Percentiles rank a stretch among this genome's conserved stretches.
Conservation (phyloP, 2,888 invertebrate species). For the Lathronympha strigana region DNA sequence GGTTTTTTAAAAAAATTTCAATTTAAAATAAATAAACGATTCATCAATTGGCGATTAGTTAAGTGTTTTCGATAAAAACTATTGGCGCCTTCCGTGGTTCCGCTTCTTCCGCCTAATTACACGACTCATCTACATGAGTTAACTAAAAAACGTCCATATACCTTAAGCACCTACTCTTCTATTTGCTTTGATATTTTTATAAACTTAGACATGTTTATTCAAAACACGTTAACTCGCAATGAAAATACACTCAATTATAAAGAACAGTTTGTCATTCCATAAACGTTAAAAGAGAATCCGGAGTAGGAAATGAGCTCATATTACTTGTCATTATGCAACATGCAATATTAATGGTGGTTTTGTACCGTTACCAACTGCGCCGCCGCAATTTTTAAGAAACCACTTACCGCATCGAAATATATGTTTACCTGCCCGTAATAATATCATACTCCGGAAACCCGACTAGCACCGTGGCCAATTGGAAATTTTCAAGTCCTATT, state of each 20-base stretch:
- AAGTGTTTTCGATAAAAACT: conserved; percentile 41
- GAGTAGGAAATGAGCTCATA: conserved; percentile 71
- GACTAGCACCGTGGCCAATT: conserved; percentile 26
- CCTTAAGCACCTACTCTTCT: not conserved
- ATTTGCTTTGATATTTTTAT: conserved; percentile 1
- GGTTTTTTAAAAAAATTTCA: conserved; percentile 16
- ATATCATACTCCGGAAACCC: conserved; percentile 28
- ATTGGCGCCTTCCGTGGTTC: conserved; percentile 45
- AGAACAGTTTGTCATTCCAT: conserved; percentile 38
- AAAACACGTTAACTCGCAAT: conserved; percentile 14
- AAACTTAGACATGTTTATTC: conserved; percentile 9
- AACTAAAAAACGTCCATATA: conserved; percentile 22
- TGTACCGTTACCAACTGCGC: conserved; percentile 66
- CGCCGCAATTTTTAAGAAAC: conserved; percentile 65
- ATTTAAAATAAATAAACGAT: conserved; percentile 34
- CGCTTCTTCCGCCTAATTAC: conserved; percentile 41
- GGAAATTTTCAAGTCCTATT: conserved; percentile 16
- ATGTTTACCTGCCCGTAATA: conserved; percentile 40
- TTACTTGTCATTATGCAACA: conserved; percentile 66
- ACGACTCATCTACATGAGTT: conserved; percentile 32
- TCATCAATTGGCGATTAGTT: conserved; percentile 38
- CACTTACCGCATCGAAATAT: conserved; percentile 53
- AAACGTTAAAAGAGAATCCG: conserved; percentile 63
- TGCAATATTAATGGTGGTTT: conserved; percentile 67
- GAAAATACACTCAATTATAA: conserved; percentile 15